Conservation (phyloP, 2,113 vertebrate genomes). For the Erythrocercus mccallii region DNA sequence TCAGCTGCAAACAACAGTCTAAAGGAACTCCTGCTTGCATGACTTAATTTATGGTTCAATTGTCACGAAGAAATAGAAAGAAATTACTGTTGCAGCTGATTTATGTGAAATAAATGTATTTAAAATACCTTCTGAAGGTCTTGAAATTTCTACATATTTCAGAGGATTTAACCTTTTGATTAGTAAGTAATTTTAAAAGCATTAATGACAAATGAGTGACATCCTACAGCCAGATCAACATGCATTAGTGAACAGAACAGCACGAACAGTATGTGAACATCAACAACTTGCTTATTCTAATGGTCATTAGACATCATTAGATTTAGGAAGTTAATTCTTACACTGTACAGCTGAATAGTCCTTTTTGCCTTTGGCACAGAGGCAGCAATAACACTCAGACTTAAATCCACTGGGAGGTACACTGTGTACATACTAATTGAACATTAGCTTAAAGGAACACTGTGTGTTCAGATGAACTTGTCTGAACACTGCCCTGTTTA, state of each 20-base stretch:
- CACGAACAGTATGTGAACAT: not conserved
- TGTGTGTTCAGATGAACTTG: not conserved
- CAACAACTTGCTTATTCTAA: not conserved
- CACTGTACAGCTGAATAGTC: not conserved
- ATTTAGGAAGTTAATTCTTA: not conserved
- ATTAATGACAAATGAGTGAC: not conserved
- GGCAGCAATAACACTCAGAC: not conserved
- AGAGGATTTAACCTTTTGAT: not conserved
- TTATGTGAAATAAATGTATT: not conserved
- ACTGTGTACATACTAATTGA: not conserved
- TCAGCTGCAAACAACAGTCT: not conserved
- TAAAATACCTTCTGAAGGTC: not conserved
- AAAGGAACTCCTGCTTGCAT: not conserved
- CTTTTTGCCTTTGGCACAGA: not conserved
- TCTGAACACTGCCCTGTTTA: not conserved
- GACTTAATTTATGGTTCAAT: not conserved
- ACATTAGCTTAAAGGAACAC: not conserved
- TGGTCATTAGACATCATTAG: not conserved
- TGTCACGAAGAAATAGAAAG: not conserved
- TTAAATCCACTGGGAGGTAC: not conserved
- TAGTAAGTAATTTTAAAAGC: not conserved
- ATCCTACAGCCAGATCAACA: not conserved
- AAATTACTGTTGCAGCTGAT: not conserved
- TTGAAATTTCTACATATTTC: not conserved
- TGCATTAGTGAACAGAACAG: not conserved